These are phyloP conservation scores for Apostichopus californicus DNA, from an alignment of 35 echinoderm and acorn worm genomes.

Conservation along the genomic window DNA sequence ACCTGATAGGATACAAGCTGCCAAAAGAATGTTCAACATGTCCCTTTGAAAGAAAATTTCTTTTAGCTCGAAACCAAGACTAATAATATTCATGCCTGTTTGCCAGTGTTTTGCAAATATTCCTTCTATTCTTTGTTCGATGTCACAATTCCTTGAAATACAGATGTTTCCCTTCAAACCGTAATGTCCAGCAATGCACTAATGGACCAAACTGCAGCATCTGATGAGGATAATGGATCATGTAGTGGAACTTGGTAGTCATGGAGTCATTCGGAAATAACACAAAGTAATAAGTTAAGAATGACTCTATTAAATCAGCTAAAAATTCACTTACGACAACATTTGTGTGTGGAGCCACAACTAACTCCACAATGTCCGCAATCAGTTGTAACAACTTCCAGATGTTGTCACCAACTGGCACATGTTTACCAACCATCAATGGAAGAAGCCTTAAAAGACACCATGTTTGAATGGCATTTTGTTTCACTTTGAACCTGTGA, in stretches of 20 bases:
- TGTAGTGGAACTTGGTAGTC: conserved; percentile 52
- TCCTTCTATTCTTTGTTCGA: conserved; percentile 44
- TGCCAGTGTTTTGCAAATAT: conserved; percentile 52
- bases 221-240: conserved; percentile 55
- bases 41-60: conserved; percentile 28
- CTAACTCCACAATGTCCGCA: conserved; percentile 49
- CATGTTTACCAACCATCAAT: conserved; percentile 37
- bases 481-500: conserved; percentile 55
- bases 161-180: conserved; percentile 52
- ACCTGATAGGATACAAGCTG: not conserved
- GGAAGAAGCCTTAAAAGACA: conserved; percentile 38
- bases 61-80: conserved; percentile 47
- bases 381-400: conserved; percentile 43
- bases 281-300: not conserved
- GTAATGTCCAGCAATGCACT: conserved; percentile 30
- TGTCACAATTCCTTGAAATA: conserved; percentile 42
- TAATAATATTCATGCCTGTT: conserved; percentile 57
- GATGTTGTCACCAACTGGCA: conserved; percentile 29
- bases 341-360: conserved; percentile 12
- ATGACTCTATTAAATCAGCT: conserved; percentile 29
- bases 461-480: conserved; percentile 42
- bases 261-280: conserved; percentile 47
- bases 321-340: conserved; percentile 8
- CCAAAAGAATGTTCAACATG: conserved; percentile 32
- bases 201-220: conserved; percentile 57